phyloP scores from a whole-genome alignment of 2,888 invertebrate genomes.

The Orthosia gracilis region DNA sequence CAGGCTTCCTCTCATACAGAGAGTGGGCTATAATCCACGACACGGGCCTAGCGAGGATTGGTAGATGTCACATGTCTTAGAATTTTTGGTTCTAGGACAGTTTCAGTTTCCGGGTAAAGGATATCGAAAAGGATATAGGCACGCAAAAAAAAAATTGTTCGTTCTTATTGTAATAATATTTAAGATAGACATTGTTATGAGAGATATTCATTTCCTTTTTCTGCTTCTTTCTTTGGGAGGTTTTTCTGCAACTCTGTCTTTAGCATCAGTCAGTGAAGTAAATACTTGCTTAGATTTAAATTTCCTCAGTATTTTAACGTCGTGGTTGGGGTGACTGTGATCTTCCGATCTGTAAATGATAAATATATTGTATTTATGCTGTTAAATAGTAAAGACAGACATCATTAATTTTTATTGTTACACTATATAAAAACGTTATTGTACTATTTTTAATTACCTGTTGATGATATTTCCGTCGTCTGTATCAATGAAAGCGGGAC shows the following conservation, averaged over 20 bases:
- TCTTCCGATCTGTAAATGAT: constrained; percentile 72
- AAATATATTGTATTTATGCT: background rate
- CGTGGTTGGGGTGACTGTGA: constrained; percentile 76
- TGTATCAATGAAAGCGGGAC: constrained; percentile 80
- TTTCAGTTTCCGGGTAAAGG: too few species aligned
- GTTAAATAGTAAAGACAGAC: too few species aligned
- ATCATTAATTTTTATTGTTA: background rate
- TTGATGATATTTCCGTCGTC: constrained; percentile 69
- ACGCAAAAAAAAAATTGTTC: too few species aligned
- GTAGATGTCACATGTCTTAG: too few species aligned
- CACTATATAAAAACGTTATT: too few species aligned
- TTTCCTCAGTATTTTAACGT: constrained; percentile 74
- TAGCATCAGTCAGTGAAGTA: constrained; percentile 53
- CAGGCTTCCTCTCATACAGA: too few species aligned
- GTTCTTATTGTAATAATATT: too few species aligned
- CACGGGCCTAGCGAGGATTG: too few species aligned
- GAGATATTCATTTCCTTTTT: constrained; percentile 4
- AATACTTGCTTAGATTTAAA: constrained; percentile 64
- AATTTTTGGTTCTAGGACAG: too few species aligned
- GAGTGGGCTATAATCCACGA: too few species aligned
- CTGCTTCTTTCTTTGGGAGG: constrained; percentile 5
- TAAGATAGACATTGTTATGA: too few species aligned
- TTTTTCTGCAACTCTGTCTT: constrained; percentile 36
- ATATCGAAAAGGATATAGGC: too few species aligned
- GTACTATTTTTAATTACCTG: constrained; percentile 69